These are phyloP conservation scores for Argyresthia goedartella DNA, from an alignment of 2,888 invertebrate species.

Conservation along the genomic window DNA sequence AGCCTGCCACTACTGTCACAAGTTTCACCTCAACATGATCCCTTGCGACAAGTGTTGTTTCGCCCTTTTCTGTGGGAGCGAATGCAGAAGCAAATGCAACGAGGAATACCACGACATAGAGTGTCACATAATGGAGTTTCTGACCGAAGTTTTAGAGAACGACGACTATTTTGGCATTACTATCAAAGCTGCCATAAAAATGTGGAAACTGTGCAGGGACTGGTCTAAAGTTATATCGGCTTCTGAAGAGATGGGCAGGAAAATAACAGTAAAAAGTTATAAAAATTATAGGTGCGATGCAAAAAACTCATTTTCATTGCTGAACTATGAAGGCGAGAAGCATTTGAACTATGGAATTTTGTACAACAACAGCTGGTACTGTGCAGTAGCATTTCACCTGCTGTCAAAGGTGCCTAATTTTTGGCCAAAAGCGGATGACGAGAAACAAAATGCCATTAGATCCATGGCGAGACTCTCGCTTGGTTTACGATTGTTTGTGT, in stretches of 20 bases:
- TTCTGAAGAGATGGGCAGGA: background rate
- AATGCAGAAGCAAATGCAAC: slow-evolving; percentile 9
- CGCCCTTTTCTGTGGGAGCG: slow-evolving; percentile 11
- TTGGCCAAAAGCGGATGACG: background rate
- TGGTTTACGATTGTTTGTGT: background rate
- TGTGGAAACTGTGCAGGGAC: background rate
- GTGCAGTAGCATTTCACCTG: background rate
- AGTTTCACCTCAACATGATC: slow-evolving; percentile 11
- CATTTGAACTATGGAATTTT: background rate
- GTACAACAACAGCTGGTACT: background rate
- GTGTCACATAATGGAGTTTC: slow-evolving; percentile 10
- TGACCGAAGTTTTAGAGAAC: background rate
- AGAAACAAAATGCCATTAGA: background rate
- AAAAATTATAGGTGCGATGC: background rate
- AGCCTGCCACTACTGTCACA: slow-evolving; percentile 12
- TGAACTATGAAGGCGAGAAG: background rate
- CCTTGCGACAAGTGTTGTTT: slow-evolving; percentile 13
- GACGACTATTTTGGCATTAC: background rate
- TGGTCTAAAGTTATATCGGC: slow-evolving; percentile 1
- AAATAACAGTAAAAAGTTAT: background rate
- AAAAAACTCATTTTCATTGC: background rate
- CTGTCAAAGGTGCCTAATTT: background rate
- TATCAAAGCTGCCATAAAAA: slow-evolving; percentile 1
- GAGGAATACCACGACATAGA: slow-evolving; percentile 13
- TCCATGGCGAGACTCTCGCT: background rate